Evolutionary conservation across 35 echinoderm and acorn worm species (phyloP).

Genomic region (Nesometra sesokonis): DNA sequence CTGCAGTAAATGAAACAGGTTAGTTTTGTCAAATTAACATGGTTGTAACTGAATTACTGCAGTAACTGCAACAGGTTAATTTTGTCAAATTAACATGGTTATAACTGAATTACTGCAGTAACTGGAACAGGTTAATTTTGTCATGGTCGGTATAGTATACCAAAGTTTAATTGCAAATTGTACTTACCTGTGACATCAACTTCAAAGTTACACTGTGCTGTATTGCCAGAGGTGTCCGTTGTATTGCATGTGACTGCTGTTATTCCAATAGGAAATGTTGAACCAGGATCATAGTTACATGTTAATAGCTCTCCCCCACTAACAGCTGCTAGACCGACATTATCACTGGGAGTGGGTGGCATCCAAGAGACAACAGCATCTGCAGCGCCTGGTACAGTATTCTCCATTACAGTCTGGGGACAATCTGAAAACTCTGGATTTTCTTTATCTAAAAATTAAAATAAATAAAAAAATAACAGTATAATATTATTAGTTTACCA

Average conservation of each 20-base stretch:
- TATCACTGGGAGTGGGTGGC: background rate
- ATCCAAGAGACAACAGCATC: background rate
- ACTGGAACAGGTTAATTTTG: no score
- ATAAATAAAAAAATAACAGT: background rate
- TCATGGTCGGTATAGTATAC: no score
- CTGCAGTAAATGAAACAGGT: no score
- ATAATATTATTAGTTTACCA: background rate
- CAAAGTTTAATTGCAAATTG: background rate
- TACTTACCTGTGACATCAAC: background rate
- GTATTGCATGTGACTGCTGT: background rate
- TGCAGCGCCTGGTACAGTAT: background rate
- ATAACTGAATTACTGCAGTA: no score
- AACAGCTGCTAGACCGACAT: background rate
- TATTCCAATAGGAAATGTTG: background rate
- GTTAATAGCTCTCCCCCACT: background rate
- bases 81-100: no score
- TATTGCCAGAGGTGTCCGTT: background rate
- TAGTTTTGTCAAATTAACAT: no score
- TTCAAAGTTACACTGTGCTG: background rate
- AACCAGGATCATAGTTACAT: background rate
- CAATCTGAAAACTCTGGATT: background rate
- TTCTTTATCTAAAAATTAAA: background rate
- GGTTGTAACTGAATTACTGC: no score
- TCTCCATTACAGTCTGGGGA: background rate
- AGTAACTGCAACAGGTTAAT: no score